Evolutionary conservation across 1,140 invertebrate genomes (phyloP).

Genomic region (Conus betulinus): DNA sequence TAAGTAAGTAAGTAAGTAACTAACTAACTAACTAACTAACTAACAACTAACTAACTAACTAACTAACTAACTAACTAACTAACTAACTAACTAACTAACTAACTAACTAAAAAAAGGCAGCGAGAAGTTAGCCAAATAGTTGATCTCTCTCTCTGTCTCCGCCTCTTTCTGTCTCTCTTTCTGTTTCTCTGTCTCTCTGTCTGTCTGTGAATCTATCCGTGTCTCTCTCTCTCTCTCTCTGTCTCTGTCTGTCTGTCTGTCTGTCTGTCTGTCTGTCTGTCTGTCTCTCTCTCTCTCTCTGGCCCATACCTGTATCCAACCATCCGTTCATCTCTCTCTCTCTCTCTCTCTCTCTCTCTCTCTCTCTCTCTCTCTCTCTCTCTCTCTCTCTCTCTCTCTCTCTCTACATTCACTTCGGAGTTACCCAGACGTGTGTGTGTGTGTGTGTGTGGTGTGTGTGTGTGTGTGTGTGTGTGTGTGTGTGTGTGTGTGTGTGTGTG

Average conservation of each 20-base stretch:
- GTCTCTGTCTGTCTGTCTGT: neutral
- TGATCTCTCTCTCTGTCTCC: neutral
- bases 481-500: neutral
- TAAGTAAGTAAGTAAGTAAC: too few species aligned
- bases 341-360: constrained; percentile 6
- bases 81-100: too few species aligned
- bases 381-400: neutral
- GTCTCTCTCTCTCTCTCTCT: neutral
- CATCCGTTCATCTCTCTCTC: neutral
- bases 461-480: neutral
- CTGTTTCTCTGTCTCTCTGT: neutral
- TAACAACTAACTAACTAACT: too few species aligned
- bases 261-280: neutral
- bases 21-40: too few species aligned
- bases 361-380: neutral
- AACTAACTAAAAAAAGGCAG: too few species aligned
- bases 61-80: too few species aligned
- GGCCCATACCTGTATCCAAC: too few species aligned
- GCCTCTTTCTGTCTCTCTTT: neutral
- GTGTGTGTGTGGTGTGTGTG: constrained; percentile 25
- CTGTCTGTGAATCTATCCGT: neutral
- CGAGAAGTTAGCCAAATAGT: too few species aligned
- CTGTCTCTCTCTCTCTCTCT: neutral
- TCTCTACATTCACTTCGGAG: neutral
- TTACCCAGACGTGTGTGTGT: neutral